A percentile compares a stretch with the other conserved stretches of the same genome.
These are phyloP conservation scores for Eulemur macaco DNA, from an alignment of 2,113 vertebrate genomes.

Conservation along the genomic window DNA sequence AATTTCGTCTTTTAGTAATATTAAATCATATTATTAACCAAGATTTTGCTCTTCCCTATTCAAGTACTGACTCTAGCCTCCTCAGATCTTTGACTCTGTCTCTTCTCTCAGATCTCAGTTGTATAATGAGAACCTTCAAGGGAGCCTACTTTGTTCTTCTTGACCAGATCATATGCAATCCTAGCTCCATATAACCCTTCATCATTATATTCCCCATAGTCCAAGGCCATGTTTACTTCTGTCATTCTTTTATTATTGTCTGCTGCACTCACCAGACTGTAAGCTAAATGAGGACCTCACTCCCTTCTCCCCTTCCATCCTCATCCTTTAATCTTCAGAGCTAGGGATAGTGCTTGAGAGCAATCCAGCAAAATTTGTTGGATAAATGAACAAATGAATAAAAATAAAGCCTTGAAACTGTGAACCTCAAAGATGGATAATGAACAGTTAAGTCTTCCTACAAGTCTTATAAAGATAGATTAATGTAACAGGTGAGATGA, in stretches of 20 bases:
- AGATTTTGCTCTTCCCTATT: background rate
- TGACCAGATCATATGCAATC: background rate
- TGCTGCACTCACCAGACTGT: background rate
- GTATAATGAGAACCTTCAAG: background rate
- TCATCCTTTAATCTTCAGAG: background rate
- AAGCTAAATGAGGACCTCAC: background rate
- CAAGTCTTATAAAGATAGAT: background rate
- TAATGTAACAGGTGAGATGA: background rate
- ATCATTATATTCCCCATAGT: background rate
- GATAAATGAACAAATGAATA: background rate
- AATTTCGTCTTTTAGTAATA: background rate
- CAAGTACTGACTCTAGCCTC: background rate
- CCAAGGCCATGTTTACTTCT: background rate
- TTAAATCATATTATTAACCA: background rate
- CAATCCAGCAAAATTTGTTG: background rate
- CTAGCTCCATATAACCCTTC: background rate
- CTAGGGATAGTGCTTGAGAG: background rate
- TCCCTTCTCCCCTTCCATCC: fast-evolving
- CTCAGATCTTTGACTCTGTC: background rate
- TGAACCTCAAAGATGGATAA: background rate
- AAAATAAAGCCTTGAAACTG: background rate
- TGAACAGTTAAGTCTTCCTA: background rate
- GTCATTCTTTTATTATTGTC: background rate
- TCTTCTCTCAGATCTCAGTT: background rate
- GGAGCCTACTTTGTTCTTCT: background rate